phyloP scores from a whole-genome alignment of 2,888 invertebrate species.

The Neria commutata region DNA sequence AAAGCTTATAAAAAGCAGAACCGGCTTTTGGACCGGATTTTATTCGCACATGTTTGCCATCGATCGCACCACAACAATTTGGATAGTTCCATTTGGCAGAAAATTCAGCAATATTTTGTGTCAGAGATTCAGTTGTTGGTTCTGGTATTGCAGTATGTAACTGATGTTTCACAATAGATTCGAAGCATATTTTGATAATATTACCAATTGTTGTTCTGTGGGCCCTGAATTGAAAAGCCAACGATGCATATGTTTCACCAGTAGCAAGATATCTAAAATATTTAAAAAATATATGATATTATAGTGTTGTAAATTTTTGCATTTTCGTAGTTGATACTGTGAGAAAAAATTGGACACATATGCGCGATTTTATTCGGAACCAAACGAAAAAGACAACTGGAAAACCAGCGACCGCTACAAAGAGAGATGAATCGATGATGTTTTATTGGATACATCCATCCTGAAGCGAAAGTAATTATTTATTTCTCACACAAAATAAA shows the following conservation, averaged over 20 bases:
- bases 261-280: conserved; percentile 12
- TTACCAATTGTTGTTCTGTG: conserved; percentile 8
- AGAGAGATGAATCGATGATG: conserved; percentile 13
- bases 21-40: too few species aligned
- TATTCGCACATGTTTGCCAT: too few species aligned
- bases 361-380: conserved; percentile 11
- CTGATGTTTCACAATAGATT: conserved; percentile 4
- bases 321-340: conserved; percentile 7
- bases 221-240: conserved; percentile 8
- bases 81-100: too few species aligned
- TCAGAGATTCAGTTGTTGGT: conserved; percentile 9
- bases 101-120: neutral
- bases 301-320: neutral
- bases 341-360: conserved; percentile 10
- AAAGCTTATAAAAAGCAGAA: too few species aligned
- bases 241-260: conserved; percentile 10
- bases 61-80: too few species aligned
- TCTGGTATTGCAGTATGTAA: conserved; percentile 3
- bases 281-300: conserved; percentile 5
- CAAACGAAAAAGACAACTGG: conserved; percentile 13
- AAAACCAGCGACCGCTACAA: conserved; percentile 7
- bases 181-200: conserved; percentile 2
- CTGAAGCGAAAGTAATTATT: conserved; percentile 5
- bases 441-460: neutral
- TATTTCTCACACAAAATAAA: too few species aligned